Conservation (phyloP, 2,113 vertebrate genomes). For the Myotis davidii region DNA sequence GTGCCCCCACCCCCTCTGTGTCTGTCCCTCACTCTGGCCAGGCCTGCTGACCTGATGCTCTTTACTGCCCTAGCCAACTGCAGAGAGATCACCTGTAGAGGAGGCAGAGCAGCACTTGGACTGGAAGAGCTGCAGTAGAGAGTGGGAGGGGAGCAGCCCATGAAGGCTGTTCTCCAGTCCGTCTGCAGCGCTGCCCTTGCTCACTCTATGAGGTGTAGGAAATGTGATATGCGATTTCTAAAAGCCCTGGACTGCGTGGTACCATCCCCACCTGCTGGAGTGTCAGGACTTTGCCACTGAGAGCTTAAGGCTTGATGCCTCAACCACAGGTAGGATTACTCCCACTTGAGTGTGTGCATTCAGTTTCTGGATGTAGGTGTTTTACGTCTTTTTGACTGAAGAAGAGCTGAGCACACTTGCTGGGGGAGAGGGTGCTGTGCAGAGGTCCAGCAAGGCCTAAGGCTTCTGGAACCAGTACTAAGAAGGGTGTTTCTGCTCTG, state of each 20-base stretch:
- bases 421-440: not conserved
- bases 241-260: not conserved
- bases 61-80: not conserved
- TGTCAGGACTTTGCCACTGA: not conserved
- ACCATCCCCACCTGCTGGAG: constrained; percentile 56
- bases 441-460: not conserved
- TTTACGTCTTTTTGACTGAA: not conserved
- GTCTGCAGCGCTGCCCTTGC: not conserved
- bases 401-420: not conserved
- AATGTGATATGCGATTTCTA: not conserved
- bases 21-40: not conserved
- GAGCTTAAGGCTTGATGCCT: not conserved
- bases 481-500: not conserved
- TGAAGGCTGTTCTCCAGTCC: not conserved
- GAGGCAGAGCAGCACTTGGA: not conserved
- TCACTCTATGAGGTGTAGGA: not conserved
- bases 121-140: not conserved
- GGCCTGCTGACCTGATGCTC: not conserved
- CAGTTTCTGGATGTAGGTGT: not conserved
- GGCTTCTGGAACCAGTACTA: not conserved
- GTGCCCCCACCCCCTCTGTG: not conserved
- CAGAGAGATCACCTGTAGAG: not conserved
- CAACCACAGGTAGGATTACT: not conserved
- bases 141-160: rapidly evolving
- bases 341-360: not conserved